Conservation (phyloP, 2,797 vertebrate genomes). For the Carapus acus region DNA sequence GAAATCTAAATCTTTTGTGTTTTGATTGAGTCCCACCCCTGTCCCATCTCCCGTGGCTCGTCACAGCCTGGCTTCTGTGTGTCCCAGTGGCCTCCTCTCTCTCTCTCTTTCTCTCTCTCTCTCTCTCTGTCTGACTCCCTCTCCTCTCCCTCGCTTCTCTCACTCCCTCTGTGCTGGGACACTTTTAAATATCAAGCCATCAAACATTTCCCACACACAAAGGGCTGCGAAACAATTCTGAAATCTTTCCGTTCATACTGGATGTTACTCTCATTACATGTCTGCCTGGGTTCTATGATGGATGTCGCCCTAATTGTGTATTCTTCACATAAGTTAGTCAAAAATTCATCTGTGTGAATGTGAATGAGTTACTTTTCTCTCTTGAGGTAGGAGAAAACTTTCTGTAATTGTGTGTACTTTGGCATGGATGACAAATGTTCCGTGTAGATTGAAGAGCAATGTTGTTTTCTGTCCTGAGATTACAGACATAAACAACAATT, state of each 20-base stretch:
- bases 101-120: not conserved
- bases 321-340: slow-evolving; percentile 7
- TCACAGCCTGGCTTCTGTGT: slow-evolving; percentile 17
- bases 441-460: not conserved
- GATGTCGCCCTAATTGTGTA: slow-evolving; percentile 18
- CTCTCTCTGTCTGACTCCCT: not conserved
- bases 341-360: slow-evolving; percentile 3
- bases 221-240: slow-evolving; percentile 14
- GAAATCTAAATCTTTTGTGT: no score
- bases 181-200: not conserved
- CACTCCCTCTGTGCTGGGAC: no score
- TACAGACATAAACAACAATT: not conserved
- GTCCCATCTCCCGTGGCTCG: no score
- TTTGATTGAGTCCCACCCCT: no score
- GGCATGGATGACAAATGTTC: not conserved
- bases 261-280: slow-evolving; percentile 24
- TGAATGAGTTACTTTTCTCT: no score
- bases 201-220: no score
- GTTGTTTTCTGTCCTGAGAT: not conserved
- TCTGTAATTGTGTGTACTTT: not conserved
- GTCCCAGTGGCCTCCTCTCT: slow-evolving; percentile 26
- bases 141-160: no score
- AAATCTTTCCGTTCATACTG: slow-evolving; percentile 21
- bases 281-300: slow-evolving; percentile 23
- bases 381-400: not conserved